Conservation (phyloP, 2,888 invertebrate genomes). For the Meloe dianella region DNA sequence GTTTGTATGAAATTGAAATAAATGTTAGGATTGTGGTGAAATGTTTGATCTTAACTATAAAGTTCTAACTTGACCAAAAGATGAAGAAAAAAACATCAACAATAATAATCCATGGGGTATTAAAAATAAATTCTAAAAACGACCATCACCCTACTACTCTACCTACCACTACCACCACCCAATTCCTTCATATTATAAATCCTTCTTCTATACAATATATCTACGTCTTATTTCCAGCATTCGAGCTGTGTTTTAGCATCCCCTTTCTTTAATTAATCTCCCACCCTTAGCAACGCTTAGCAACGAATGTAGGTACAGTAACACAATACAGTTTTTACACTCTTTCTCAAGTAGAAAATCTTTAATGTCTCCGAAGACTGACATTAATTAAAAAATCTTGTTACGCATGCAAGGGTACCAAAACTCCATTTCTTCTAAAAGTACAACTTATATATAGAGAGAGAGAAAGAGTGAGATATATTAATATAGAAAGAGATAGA, state of each 20-base stretch:
- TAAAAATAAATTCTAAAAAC: conserved; percentile 56
- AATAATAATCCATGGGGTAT: conserved; percentile 54
- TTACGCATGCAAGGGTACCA: conserved; percentile 54
- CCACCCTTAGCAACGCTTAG: conserved; percentile 58
- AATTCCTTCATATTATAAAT: conserved; percentile 59
- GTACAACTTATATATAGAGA: background rate
- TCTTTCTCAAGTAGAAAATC: conserved; percentile 51
- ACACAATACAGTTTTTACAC: conserved; percentile 59
- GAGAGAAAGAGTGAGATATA: background rate
- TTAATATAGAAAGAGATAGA: conserved; percentile 33
- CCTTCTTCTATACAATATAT: conserved; percentile 60
- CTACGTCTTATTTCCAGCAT: conserved; percentile 59
- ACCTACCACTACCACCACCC: conserved; percentile 22
- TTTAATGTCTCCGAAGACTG: conserved; percentile 57
- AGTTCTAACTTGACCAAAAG: conserved; percentile 23
- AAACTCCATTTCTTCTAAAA: conserved; percentile 17
- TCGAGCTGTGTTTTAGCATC: conserved; percentile 59
- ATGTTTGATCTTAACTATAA: background rate
- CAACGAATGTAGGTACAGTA: conserved; percentile 59
- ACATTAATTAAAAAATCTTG: conserved; percentile 60
- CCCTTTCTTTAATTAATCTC: conserved; percentile 61
- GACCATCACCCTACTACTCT: background rate
- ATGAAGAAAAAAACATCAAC: too few species aligned
- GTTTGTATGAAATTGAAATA: background rate
- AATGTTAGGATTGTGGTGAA: background rate